Conservation (phyloP, 2,113 vertebrate genomes). For the Seriola dumerili region DNA sequence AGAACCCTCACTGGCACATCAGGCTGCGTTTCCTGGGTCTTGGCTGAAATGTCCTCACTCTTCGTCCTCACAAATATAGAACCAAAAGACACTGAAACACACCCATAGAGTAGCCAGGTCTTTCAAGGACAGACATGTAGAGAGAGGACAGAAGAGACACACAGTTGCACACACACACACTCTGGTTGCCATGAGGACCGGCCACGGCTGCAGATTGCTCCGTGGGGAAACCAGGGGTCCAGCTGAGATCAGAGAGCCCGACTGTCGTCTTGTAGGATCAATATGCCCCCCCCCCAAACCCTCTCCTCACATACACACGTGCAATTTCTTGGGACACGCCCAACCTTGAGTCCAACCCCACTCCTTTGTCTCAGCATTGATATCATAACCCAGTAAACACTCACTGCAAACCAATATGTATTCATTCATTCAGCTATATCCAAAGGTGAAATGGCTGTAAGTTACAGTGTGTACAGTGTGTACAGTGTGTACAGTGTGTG, state of each 20-base stretch:
- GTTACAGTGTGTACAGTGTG: too few relatives aligned
- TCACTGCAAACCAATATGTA: neutral
- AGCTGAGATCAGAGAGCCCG: conserved; percentile 90
- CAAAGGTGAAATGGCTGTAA: too few relatives aligned
- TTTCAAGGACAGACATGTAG: conserved; percentile 12
- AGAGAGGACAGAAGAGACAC: neutral
- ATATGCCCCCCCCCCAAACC: conserved; percentile 73
- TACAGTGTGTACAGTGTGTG: too few relatives aligned
- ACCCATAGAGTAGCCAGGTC: neutral
- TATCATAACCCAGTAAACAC: neutral
- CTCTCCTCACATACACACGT: conserved; percentile 6
- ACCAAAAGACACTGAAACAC: too few relatives aligned
- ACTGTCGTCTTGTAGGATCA: conserved; percentile 93
- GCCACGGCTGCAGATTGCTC: conserved; percentile 87
- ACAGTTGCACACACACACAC: neutral
- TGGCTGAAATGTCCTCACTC: neutral
- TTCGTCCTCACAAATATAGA: neutral
- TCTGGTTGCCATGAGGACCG: conserved; percentile 87
- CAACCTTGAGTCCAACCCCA: conserved; percentile 20
- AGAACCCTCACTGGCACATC: neutral
- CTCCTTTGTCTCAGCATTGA: neutral
- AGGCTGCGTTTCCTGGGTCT: neutral
- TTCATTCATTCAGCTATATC: too few relatives aligned
- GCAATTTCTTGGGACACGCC: conserved; percentile 29
- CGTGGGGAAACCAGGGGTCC: conserved; percentile 85